A percentile compares a stretch with the other conserved stretches of the same genome.
Evolutionary conservation across 2,888 invertebrate species (phyloP).

Genomic region (Arge pagana): DNA sequence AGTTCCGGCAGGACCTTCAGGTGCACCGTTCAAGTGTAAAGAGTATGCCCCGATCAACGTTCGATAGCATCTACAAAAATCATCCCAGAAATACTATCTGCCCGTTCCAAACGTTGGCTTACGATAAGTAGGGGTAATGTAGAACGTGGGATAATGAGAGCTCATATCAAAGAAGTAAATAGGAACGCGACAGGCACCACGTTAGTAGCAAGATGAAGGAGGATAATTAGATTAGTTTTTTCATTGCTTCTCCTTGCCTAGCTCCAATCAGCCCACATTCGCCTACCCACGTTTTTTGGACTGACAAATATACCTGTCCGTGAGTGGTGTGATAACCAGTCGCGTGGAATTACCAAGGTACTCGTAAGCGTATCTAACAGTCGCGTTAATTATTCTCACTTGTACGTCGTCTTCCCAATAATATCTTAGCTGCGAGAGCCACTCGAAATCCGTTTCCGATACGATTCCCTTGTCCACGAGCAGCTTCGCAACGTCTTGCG

Average conservation of each 20-base stretch:
- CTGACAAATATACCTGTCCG: slow-evolving; percentile 65
- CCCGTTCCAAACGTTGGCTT: no score
- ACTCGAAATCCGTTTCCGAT: slow-evolving; percentile 80
- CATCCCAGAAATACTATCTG: no score
- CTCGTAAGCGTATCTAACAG: slow-evolving; percentile 80
- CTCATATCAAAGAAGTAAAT: no score
- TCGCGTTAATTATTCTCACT: slow-evolving; percentile 80
- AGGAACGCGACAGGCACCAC: no score
- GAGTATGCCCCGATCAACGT: slow-evolving; percentile 84
- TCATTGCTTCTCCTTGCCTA: no score
- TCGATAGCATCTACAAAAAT: slow-evolving; percentile 67
- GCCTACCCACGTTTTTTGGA: no score
- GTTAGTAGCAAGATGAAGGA: no score
- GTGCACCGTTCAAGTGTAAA: slow-evolving; percentile 82
- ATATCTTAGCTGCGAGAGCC: slow-evolving; percentile 82
- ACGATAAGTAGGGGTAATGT: no score
- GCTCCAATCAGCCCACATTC: no score
- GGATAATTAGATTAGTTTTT: no score
- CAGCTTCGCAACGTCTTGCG: slow-evolving; percentile 78
- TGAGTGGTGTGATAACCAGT: slow-evolving; percentile 75
- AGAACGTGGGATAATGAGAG: no score
- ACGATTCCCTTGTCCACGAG: slow-evolving; percentile 67
- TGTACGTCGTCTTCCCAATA: slow-evolving; percentile 73
- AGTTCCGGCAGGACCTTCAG: slow-evolving; percentile 84
- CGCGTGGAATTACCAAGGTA: slow-evolving; percentile 82